Evolutionary conservation across 2,888 invertebrate species (phyloP), one percentile per base, ranked within the genome.

Genomic region (Alloscopus bannaensis): DNA sequence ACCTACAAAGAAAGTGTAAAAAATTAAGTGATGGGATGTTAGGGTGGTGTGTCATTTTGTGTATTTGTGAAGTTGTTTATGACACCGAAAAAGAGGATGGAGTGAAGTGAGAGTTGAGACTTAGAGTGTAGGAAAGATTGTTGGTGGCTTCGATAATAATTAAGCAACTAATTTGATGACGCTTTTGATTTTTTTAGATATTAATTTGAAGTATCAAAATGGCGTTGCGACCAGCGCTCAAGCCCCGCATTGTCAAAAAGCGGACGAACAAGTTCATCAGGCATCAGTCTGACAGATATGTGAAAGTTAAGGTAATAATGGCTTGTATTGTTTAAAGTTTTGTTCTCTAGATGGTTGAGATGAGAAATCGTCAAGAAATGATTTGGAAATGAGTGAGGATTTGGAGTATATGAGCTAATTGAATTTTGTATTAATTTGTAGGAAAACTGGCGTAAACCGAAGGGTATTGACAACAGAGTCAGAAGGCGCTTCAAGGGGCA

Each of bases 401-500:
- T n/a, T n/a, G n/a, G n/a, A n/a, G n/a, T n/a, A n/a, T n/a, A n/a
- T 18, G 18, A 22, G 11, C n/a, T 71, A 24, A 11, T 50, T 11
- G 2, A 28, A 24, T 72, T 68, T 83, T 65, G 28, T 62, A 24
- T 68, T 69, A 22, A 47, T 84, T 88, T 89, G 20, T 87, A 96
- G 95, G 92, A 94, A 86, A 97, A 95, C 93, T 99, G 99, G 99
- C 94, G 99, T 89, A 99, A 98, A 91, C 99, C 99, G 22, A 98
- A 98, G 91, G 99, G 99, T 96, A 99, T 99, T 90, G 99, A 99
- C 91, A 99, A 99, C 93, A 93, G 99, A 90, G 99, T 99, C 62
- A 94, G 99, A 87, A 94, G 99, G 89, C 93, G 98, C 87, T 99
- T 99, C 92, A 99, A 99, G 94, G 99, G 99, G 31, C 98, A 98